These are phyloP conservation scores for Polyommatus iphigenia DNA, from an alignment of 2,888 invertebrate genomes.

Conservation along the genomic window DNA sequence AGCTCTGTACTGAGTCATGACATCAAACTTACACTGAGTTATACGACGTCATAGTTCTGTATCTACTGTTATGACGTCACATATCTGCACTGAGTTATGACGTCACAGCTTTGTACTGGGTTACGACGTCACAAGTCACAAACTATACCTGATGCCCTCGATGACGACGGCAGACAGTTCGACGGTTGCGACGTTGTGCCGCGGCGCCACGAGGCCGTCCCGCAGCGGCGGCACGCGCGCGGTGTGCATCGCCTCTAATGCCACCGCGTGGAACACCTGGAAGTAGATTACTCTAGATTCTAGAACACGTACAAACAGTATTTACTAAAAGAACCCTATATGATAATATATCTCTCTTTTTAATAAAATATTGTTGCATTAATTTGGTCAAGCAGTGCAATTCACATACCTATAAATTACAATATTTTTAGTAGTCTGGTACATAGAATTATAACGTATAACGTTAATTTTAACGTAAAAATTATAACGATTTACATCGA, in stretches of 20 bases:
- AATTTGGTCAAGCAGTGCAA: no score
- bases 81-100: not conserved
- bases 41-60: no score
- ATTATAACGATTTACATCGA: no score
- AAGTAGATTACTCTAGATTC: not conserved
- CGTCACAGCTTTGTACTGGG: not conserved
- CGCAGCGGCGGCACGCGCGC: conserved; percentile 86
- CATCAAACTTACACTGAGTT: conserved; percentile 12
- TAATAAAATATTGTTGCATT: no score
- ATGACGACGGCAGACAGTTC: conserved; percentile 95
- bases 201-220: conserved; percentile 89
- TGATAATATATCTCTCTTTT: no score
- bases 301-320: no score
- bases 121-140: conserved; percentile 31
- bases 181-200: conserved; percentile 95
- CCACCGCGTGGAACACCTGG: conserved; percentile 94
- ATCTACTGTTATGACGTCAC: not conserved
- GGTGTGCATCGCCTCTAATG: conserved; percentile 94
- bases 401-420: no score
- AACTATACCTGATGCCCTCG: conserved; percentile 91
- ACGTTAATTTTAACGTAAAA: no score
- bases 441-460: no score
- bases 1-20: not conserved
- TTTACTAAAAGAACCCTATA: no score
- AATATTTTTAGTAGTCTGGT: no score